These are phyloP conservation scores for Ridgeia piscesae DNA, from an alignment of 1,140 invertebrate genomes.

Conservation along the genomic window DNA sequence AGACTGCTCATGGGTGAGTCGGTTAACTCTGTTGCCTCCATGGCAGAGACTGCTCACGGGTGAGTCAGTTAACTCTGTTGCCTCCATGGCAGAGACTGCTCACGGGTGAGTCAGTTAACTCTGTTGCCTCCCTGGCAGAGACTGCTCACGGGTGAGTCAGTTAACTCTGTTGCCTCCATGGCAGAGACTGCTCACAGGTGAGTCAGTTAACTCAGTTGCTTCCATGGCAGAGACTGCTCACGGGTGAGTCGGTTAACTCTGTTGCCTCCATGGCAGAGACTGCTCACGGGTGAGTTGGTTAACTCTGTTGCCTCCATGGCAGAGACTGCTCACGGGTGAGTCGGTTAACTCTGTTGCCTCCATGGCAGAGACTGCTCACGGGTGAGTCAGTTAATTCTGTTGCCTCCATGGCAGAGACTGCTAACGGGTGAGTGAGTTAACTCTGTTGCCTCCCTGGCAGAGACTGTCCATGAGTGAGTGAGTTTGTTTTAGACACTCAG, in stretches of 20 bases:
- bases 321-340: no score
- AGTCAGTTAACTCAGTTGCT: neutral
- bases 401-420: no score
- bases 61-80: conserved; percentile 61
- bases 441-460: no score
- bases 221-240: no score
- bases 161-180: conserved; percentile 14
- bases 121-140: no score
- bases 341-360: no score
- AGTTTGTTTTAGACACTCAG: no score
- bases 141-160: no score
- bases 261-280: conserved; percentile 85
- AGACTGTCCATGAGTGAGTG: no score
- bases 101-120: conserved; percentile 50
- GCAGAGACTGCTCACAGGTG: conserved; percentile 58
- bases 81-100: conserved; percentile 82
- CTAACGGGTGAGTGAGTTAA: no score
- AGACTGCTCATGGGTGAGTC: conserved; percentile 59
- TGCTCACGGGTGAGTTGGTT: conserved; percentile 61
- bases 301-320: neutral
- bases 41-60: no score
- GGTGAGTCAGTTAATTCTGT: neutral
- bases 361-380: conserved; percentile 59
- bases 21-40: no score
- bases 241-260: conserved; percentile 22